Conservation (phyloP, 1,140 invertebrate species). For the Pseudoatta argentina region DNA sequence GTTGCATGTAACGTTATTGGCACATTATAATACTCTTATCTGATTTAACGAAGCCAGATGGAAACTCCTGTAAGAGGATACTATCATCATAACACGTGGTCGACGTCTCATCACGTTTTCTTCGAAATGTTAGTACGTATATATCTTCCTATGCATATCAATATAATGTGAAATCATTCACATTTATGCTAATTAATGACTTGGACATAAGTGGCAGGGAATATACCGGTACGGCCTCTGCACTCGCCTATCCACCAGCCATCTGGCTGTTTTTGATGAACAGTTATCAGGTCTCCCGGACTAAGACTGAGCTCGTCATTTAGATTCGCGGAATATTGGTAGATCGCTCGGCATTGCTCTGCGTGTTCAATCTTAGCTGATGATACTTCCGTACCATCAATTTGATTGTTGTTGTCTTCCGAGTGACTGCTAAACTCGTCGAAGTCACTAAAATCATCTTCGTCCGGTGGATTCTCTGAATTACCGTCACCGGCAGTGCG, state of each 20-base stretch:
- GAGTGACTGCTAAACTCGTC: conserved; percentile 86
- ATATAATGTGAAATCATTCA: neutral
- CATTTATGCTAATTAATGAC: conserved; percentile 77
- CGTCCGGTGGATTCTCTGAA: conserved; percentile 87
- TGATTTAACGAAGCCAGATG: conserved; percentile 12
- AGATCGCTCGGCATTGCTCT: conserved; percentile 93
- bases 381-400: conserved; percentile 77
- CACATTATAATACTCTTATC: conserved; percentile 47
- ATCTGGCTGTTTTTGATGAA: conserved; percentile 96
- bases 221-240: conserved; percentile 94
- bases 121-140: neutral
- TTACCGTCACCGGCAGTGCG: conserved; percentile 94
- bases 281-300: conserved; percentile 94
- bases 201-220: conserved; percentile 97
- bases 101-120: neutral
- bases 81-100: neutral
- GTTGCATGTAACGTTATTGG: conserved; percentile 44
- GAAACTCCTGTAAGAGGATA: conserved; percentile 18
- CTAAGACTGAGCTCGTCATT: conserved; percentile 95
- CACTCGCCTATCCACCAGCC: conserved; percentile 98
- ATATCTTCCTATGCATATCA: neutral
- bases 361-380: conserved; percentile 83
- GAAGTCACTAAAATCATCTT: conserved; percentile 86
- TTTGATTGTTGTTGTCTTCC: conserved; percentile 84
- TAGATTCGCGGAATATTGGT: conserved; percentile 95